Percentiles rank a stretch among this genome's conserved stretches.
phyloP scores from a whole-genome alignment of 53 echinoderm and acorn worm genomes.

The Crossaster papposus region DNA sequence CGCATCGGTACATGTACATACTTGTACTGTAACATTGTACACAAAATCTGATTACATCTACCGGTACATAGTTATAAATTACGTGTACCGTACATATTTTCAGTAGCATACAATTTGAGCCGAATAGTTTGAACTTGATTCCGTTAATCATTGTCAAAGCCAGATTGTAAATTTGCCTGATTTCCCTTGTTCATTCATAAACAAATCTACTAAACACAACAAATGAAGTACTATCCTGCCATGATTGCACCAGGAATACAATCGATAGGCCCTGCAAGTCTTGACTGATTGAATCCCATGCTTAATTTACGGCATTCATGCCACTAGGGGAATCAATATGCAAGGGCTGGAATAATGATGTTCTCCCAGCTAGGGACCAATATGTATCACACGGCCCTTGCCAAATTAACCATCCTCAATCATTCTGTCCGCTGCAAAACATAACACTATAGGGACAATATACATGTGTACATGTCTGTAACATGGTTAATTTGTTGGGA shows the following conservation, averaged over 20 bases:
- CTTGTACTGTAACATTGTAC: too few species aligned
- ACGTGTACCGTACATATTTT: too few species aligned
- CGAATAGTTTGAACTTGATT: neutral
- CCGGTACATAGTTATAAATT: too few species aligned
- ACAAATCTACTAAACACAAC: neutral
- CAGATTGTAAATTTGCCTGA: neutral
- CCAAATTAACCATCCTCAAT: neutral
- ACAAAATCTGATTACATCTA: too few species aligned
- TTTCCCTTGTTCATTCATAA: neutral
- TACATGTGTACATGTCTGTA: too few species aligned
- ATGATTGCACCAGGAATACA: neutral
- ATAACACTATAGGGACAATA: neutral
- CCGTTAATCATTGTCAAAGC: neutral
- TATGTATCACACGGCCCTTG: neutral
- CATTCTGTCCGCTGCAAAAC: neutral
- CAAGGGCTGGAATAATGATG: too few species aligned
- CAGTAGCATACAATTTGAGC: neutral
- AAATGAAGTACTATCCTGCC: neutral
- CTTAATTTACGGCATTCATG: constrained; percentile 44
- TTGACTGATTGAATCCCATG: constrained; percentile 49
- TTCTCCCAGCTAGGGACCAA: neutral
- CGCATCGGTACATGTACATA: too few species aligned
- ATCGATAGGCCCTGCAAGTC: constrained; percentile 29
- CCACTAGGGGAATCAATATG: neutral
- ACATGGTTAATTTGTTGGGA: neutral